These are phyloP conservation scores for Blomia tropicalis DNA, from an alignment of 2,888 invertebrate species.

Conservation along the genomic window DNA sequence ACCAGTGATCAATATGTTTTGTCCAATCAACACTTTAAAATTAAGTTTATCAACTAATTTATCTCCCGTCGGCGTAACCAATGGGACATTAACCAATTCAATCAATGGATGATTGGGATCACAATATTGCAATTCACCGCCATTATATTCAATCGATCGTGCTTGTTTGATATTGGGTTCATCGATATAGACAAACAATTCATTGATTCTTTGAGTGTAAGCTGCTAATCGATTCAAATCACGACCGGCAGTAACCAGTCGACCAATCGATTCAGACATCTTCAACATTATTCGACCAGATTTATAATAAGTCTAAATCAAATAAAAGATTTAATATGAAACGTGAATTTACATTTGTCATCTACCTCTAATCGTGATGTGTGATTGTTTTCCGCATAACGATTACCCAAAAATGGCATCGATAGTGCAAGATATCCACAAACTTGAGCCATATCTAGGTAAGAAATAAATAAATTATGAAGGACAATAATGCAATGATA, in stretches of 20 bases:
- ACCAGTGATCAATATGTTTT: conserved; percentile 24
- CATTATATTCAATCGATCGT: background rate
- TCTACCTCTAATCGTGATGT: conserved; percentile 47
- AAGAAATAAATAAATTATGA: conserved; percentile 13
- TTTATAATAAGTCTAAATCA: conserved; percentile 76
- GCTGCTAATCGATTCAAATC: conserved; percentile 20
- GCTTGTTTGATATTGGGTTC: too few species aligned
- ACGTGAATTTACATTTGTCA: background rate
- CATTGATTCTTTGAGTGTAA: conserved; percentile 47
- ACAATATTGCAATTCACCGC: conserved; percentile 22
- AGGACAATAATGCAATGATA: background rate
- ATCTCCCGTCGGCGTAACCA: conserved; percentile 95
- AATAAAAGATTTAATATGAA: conserved; percentile 24
- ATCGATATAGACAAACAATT: conserved; percentile 62
- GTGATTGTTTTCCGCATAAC: conserved; percentile 52
- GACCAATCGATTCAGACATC: conserved; percentile 89
- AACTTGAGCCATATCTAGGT: conserved; percentile 73
- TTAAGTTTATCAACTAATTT: conserved; percentile 67
- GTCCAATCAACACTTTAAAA: conserved; percentile 50
- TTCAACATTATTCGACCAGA: conserved; percentile 90
- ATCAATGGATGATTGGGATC: conserved; percentile 23
- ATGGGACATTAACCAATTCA: conserved; percentile 72
- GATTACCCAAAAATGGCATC: conserved; percentile 67
- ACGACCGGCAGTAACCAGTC: conserved; percentile 80
- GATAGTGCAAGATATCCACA: conserved; percentile 91